A percentile compares a stretch with the other conserved stretches of the same genome.
Conservation (phyloP, 1,140 invertebrate genomes). For the Bombus sylvicola region DNA sequence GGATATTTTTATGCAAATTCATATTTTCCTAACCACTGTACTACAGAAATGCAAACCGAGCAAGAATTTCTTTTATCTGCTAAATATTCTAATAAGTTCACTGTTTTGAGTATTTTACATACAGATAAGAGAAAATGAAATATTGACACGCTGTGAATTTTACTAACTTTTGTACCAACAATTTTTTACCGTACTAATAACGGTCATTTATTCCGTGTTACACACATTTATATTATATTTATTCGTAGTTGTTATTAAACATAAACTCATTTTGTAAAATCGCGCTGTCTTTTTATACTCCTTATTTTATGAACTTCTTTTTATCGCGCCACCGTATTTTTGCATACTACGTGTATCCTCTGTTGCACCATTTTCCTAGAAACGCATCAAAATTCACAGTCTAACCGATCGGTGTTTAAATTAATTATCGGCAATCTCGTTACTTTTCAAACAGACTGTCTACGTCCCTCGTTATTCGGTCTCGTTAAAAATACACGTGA, state of each 20-base stretch:
- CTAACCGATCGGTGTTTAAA: too few species aligned
- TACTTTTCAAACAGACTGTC: neutral
- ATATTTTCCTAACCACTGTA: neutral
- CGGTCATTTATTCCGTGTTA: too few species aligned
- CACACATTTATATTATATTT: too few species aligned
- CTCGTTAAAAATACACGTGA: constrained; percentile 18
- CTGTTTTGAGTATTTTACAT: neutral
- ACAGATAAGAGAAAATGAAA: too few species aligned
- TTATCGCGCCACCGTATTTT: too few species aligned
- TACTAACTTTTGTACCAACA: too few species aligned
- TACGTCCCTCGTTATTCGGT: neutral
- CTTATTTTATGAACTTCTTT: too few species aligned
- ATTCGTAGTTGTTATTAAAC: too few species aligned
- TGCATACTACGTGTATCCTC: neutral
- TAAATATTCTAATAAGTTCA: neutral
- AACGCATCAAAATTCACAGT: neutral
- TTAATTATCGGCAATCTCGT: neutral
- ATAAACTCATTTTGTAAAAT: too few species aligned
- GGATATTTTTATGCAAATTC: neutral
- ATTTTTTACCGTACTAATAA: too few species aligned
- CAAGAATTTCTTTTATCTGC: neutral
- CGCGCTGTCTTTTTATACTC: too few species aligned
- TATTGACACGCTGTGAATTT: too few species aligned
- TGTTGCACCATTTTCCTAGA: neutral
- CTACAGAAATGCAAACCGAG: neutral